Conservation (phyloP, 2,113 vertebrate species). For the Regulus satrapa region DNA sequence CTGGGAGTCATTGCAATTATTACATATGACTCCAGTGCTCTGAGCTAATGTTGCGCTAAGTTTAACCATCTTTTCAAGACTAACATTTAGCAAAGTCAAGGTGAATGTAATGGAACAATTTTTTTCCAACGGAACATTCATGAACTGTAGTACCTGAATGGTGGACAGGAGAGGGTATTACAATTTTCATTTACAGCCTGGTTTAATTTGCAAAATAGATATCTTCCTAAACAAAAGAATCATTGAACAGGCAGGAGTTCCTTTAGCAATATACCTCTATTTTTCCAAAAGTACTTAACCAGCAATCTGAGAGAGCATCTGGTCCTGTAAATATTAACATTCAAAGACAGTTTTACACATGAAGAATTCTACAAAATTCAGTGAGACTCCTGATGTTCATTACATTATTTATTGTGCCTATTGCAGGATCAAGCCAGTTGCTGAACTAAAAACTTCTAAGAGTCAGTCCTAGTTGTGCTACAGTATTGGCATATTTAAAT, state of each 20-base stretch:
- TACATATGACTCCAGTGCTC: constrained; percentile 34
- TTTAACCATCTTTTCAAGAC: neutral
- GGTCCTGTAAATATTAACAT: neutral
- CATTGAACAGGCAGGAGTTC: neutral
- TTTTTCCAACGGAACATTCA: neutral
- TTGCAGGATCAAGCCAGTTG: neutral
- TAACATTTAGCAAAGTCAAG: constrained; percentile 24
- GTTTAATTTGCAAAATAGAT: neutral
- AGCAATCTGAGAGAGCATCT: neutral
- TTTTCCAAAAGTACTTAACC: neutral
- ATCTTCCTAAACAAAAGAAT: neutral
- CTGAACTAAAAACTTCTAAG: neutral
- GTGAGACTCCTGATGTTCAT: neutral
- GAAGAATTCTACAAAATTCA: neutral
- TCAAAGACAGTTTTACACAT: neutral
- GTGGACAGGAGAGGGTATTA: neutral
- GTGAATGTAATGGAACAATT: neutral
- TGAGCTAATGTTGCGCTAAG: constrained; percentile 39
- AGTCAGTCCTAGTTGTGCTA: neutral
- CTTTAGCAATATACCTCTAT: neutral
- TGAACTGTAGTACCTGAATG: neutral
- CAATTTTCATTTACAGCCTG: neutral
- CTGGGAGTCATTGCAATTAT: neutral
- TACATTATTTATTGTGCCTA: neutral
- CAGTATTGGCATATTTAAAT: neutral